These are phyloP conservation scores for Talpa occidentalis DNA, from an alignment of 2,113 vertebrate species.

Conservation along the genomic window DNA sequence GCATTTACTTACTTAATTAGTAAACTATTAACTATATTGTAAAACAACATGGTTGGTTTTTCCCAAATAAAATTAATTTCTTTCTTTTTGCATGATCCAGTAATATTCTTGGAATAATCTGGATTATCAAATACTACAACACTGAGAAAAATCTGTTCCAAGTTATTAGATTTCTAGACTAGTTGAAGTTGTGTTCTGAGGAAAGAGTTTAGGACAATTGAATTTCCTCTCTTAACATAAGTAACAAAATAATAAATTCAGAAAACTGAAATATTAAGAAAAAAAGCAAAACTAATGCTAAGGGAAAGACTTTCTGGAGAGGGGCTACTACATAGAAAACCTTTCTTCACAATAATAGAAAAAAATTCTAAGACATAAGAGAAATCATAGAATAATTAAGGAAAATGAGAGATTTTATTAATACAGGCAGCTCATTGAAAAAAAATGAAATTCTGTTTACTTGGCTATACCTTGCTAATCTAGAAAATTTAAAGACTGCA, in stretches of 20 bases:
- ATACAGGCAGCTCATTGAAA: not conserved
- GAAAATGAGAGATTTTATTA: conserved; percentile 39
- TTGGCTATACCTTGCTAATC: not conserved
- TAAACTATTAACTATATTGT: conserved; percentile 15
- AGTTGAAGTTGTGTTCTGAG: not conserved
- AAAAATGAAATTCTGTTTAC: conserved; percentile 34
- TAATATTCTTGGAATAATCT: not conserved
- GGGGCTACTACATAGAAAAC: not conserved
- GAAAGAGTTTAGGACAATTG: conserved; percentile 24
- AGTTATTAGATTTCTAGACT: not conserved
- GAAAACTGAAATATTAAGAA: conserved; percentile 41
- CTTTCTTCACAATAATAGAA: not conserved
- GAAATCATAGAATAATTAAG: not conserved
- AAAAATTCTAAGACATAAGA: not conserved
- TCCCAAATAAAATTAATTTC: not conserved
- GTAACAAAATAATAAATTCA: conserved; percentile 10
- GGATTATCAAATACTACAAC: not conserved
- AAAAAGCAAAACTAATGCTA: not conserved
- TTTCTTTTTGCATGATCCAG: not conserved
- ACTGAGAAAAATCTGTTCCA: not conserved
- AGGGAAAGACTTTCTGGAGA: not conserved
- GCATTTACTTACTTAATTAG: not conserved
- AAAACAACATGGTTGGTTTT: not conserved
- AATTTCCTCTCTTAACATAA: not conserved
- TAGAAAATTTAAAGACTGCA: not conserved